A percentile compares a stretch with the other conserved stretches of the same genome.
These are phyloP conservation scores for Drosophila insularis DNA, from an alignment of 1,140 invertebrate species.

Conservation along the genomic window DNA sequence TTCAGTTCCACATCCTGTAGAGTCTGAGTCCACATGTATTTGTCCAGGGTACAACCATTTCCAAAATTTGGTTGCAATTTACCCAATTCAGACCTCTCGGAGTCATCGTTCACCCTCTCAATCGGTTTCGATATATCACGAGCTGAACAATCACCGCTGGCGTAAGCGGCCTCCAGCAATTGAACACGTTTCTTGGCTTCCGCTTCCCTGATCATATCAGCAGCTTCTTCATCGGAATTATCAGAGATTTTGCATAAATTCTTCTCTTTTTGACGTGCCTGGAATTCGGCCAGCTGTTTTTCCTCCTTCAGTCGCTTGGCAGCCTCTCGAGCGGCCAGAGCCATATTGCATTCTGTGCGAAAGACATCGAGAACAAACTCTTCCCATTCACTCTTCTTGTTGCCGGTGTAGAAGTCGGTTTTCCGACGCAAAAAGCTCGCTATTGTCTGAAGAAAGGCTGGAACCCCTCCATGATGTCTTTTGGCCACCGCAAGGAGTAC, in stretches of 20 bases:
- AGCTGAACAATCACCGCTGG: constrained; percentile 23
- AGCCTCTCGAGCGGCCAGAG: constrained; percentile 86
- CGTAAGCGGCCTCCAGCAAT: constrained; percentile 45
- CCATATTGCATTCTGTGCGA: constrained; percentile 89
- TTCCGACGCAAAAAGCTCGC: constrained; percentile 96
- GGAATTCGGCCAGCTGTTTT: constrained; percentile 52
- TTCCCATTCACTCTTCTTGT: constrained; percentile 90
- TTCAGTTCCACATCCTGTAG: constrained; percentile 96
- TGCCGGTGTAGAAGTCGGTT: constrained; percentile 97
- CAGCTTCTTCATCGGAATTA: constrained; percentile 96
- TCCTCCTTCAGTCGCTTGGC: constrained; percentile 84
- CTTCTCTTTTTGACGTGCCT: constrained; percentile 61
- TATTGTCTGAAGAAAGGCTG: constrained; percentile 94
- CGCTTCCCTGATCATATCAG: constrained; percentile 90
- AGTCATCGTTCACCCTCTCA: constrained; percentile 84
- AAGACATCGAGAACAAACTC: constrained; percentile 92
- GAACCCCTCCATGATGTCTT: constrained; percentile 96
- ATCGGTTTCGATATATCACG: constrained; percentile 77
- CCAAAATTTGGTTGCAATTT: constrained; percentile 97
- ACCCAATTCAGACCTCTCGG: constrained; percentile 93
- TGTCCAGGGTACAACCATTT: constrained; percentile 97
- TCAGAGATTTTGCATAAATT: constrained; percentile 88
- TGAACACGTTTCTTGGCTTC: constrained; percentile 70
- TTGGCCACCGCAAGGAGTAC: constrained; percentile 96
- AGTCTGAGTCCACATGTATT: constrained; percentile 99